These are phyloP conservation scores for Phalloptychus januarius DNA, from an alignment of 2,797 vertebrate genomes.

Conservation along the genomic window DNA sequence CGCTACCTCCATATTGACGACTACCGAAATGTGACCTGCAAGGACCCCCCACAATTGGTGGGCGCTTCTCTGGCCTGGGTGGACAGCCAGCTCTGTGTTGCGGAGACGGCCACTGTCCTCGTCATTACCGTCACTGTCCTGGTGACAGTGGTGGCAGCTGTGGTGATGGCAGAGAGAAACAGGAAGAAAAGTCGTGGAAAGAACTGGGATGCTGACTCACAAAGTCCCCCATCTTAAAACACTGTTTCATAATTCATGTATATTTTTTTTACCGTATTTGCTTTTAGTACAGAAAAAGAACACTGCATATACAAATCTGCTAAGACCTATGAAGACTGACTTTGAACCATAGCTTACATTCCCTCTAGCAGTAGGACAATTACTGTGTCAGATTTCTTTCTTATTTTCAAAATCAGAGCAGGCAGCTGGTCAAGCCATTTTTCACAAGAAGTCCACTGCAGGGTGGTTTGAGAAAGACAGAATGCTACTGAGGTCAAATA, in stretches of 20 bases:
- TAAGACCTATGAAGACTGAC: not conserved
- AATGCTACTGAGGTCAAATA: not conserved
- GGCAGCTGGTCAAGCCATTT: not conserved
- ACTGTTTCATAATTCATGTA: not conserved
- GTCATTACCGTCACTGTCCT: slow-evolving; percentile 78
- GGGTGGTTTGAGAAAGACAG: not conserved
- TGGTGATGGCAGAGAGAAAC: slow-evolving; percentile 81
- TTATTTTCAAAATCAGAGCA: not conserved
- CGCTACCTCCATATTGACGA: slow-evolving; percentile 80
- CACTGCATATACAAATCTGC: not conserved
- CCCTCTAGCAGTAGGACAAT: not conserved
- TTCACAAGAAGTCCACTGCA: not conserved
- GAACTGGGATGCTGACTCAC: slow-evolving; percentile 71
- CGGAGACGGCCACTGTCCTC: slow-evolving; percentile 78
- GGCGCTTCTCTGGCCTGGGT: slow-evolving; percentile 73
- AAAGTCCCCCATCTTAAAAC: slow-evolving; percentile 42
- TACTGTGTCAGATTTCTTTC: not conserved
- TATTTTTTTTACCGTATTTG: not conserved
- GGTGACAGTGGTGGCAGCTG: slow-evolving; percentile 77
- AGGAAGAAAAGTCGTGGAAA: slow-evolving; percentile 74
- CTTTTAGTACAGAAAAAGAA: not conserved
- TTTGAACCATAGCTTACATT: not conserved
- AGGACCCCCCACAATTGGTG: slow-evolving; percentile 68
- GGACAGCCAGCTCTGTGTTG: slow-evolving; percentile 80
- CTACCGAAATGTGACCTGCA: slow-evolving; percentile 79